A percentile compares a stretch with the other conserved stretches of the same genome.
These are phyloP conservation scores for Diplosoma virens DNA, from an alignment of 23 tunicate species.

Conservation along the genomic window DNA sequence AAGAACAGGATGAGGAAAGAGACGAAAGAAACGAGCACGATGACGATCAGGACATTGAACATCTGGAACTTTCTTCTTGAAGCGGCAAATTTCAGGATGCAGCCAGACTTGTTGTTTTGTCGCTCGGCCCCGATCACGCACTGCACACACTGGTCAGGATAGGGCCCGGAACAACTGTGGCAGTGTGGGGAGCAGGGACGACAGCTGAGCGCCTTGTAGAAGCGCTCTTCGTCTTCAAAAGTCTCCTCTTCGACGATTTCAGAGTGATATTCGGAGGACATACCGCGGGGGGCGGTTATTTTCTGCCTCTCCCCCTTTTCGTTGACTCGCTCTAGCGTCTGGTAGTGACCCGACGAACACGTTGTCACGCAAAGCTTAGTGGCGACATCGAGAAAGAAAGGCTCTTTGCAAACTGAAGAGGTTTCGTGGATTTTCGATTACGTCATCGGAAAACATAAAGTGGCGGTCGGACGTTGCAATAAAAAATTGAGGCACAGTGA, in stretches of 20 bases:
- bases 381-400: conserved; percentile 34
- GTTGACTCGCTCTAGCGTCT: conserved; percentile 28
- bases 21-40: conserved; percentile 2
- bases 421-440: too few relatives aligned
- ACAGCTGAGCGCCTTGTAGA: conserved; percentile 30
- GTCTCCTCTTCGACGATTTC: conserved; percentile 8
- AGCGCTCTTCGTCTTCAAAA: conserved; percentile 15
- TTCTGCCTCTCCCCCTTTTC: neutral
- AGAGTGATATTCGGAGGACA: neutral
- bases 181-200: conserved; percentile 52
- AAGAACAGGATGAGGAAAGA: neutral
- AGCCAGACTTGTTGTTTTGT: neutral
- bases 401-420: conserved; percentile 48
- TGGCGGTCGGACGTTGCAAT: neutral
- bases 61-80: neutral
- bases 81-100: neutral
- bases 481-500: too few relatives aligned
- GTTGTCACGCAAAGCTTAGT: conserved; percentile 20
- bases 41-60: conserved; percentile 13
- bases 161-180: conserved; percentile 45
- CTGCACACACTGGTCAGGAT: conserved; percentile 37
- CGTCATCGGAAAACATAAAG: neutral
- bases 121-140: conserved; percentile 39
- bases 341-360: conserved; percentile 59
- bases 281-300: neutral